Evolutionary conservation across 2,113 vertebrate species (phyloP).

Genomic region (Onychorhynchus coronatus): DNA sequence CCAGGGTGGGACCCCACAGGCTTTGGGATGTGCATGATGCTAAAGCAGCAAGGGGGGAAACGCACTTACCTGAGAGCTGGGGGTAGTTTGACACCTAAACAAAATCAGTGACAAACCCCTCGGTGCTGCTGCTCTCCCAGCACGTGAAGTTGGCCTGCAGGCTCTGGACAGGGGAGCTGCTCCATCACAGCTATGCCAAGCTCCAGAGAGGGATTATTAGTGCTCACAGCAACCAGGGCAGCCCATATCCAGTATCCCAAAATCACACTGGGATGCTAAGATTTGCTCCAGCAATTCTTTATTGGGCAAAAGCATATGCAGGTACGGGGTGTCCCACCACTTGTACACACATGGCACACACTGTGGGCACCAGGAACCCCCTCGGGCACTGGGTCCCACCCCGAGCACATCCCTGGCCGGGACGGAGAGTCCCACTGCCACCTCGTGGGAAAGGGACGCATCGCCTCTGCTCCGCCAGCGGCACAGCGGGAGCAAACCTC

Average conservation of each 20-base stretch:
- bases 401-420: neutral
- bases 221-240: neutral
- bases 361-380: neutral
- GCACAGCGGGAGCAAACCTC: neutral
- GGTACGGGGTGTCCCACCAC: neutral
- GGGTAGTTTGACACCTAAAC: neutral
- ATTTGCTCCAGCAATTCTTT: neutral
- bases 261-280: neutral
- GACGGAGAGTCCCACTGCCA: conserved; percentile 53
- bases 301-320: neutral
- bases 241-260: neutral
- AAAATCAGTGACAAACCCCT: neutral
- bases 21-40: accelerated
- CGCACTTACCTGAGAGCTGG: neutral
- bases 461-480: neutral
- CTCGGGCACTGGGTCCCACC: neutral
- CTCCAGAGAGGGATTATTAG: neutral
- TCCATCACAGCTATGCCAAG: neutral
- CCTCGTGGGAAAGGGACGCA: conserved; percentile 50
- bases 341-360: accelerated
- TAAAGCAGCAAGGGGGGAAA: neutral
- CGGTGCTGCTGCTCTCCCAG: neutral
- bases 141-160: neutral
- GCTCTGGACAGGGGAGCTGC: neutral
- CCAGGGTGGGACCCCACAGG: neutral